Evolutionary conservation across 2,113 vertebrate genomes (phyloP), one percentile per base, ranked within the genome.

Genomic region (Mobula hypostoma): DNA sequence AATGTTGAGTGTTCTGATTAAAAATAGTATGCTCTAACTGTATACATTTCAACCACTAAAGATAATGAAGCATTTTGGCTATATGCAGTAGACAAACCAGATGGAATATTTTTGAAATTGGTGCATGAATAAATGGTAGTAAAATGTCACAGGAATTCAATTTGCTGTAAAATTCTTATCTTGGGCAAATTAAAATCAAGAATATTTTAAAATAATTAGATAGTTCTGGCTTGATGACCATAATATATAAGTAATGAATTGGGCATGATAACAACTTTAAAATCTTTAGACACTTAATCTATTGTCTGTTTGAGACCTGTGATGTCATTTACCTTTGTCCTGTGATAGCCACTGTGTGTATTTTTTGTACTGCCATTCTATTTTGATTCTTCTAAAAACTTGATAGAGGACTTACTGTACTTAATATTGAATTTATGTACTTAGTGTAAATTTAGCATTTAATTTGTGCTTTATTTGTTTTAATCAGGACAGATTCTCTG

Each of bases 1-100:
- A 96, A 95, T 40, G 70, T 93, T 76, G 83, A 7, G 48, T 85
- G 40, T 29, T 58, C 6, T 61, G 61, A 58, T 87, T 61, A 74
- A 74, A 74, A 19, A 74, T 74, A 11, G 56, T 12, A 32, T 93
- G 40, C 68, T 56, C 21, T 48, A 74, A 7, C 36, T 56, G 48
- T 93, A 70, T 76, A 56, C 21, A n/a, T 21, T 93, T 74, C 17
- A 74, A 24, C 72, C 72, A 74, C 2, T 2, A 74, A 74, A 24
- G 15, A 24, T 74, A 74, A 74, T 19, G 4, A 74, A 74, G 72
- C 32, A 66, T 90, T 32, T 87, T 32, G 17, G 61, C 5, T 6
- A 32, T 5, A 8, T 32, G 63, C 1, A 68, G 63, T 7, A 32
- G n/a, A 7, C 7, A 32, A n/a, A 14, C 85, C 63, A 14, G 58